A percentile compares a stretch with the other conserved stretches of the same genome.
These are phyloP conservation scores for Brevipalpus yothersi DNA, from an alignment of 1,140 invertebrate species.

Conservation along the genomic window DNA sequence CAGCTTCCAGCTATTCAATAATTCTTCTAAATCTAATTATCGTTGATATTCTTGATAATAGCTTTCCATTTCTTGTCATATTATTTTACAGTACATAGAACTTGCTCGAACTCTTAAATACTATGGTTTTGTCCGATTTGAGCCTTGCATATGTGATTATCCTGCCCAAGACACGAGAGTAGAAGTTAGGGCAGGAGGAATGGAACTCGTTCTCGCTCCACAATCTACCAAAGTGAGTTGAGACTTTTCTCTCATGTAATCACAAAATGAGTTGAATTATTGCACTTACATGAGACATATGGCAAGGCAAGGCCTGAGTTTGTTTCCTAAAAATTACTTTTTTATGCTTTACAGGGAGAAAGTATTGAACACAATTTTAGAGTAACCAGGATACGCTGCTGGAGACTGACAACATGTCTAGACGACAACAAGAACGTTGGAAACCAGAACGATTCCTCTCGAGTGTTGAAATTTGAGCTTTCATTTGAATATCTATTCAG, in stretches of 20 bases:
- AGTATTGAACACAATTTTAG: conserved; percentile 56
- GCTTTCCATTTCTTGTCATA: not conserved
- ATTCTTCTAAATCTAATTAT: not conserved
- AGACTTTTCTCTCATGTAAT: too few species aligned
- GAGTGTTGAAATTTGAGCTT: conserved; percentile 35
- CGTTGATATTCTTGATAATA: not conserved
- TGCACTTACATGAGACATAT: too few species aligned
- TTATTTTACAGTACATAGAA: conserved; percentile 46
- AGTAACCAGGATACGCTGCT: conserved; percentile 81
- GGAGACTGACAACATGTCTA: conserved; percentile 47
- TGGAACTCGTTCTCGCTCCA: conserved; percentile 29
- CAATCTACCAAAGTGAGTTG: too few species aligned
- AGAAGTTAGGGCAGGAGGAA: conserved; percentile 42
- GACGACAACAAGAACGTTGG: not conserved
- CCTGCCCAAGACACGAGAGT: conserved; percentile 37
- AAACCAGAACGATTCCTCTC: not conserved
- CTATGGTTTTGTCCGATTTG: conserved; percentile 68
- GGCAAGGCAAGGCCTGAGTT: too few species aligned
- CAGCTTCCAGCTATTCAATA: not conserved
- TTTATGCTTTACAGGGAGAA: conserved; percentile 18
- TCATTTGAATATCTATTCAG: conserved; percentile 86
- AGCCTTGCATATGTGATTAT: conserved; percentile 47
- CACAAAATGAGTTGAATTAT: too few species aligned
- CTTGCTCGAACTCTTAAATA: conserved; percentile 50
- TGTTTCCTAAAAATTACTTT: not conserved